These are phyloP conservation scores for Macrophya alboannulata DNA, from an alignment of 2,888 invertebrate genomes.

Conservation along the genomic window DNA sequence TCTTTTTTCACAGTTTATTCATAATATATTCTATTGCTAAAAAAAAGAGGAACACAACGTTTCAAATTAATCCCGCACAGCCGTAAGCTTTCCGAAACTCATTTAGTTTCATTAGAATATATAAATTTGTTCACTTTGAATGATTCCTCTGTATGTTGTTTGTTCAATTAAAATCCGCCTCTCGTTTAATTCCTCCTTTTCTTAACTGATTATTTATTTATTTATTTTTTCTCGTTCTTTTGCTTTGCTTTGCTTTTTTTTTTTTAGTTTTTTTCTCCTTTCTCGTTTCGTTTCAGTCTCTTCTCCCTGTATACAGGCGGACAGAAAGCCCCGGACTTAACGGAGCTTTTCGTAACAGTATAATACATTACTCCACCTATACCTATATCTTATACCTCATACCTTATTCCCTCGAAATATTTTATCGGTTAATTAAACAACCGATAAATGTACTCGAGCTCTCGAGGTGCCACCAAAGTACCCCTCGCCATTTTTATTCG, in stretches of 20 bases:
- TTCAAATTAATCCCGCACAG: neutral
- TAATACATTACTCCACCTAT: slow-evolving; percentile 21
- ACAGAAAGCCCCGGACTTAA: neutral
- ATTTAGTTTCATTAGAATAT: slow-evolving; percentile 26
- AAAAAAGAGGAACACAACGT: too few species aligned
- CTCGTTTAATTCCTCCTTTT: neutral
- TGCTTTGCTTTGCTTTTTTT: neutral
- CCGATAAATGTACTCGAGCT: neutral
- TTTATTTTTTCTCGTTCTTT: neutral
- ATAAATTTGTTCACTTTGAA: slow-evolving; percentile 25
- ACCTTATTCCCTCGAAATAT: neutral
- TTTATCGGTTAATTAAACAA: neutral
- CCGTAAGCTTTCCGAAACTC: neutral
- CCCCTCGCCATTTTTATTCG: neutral
- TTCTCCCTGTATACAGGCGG: neutral
- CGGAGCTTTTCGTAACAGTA: slow-evolving; percentile 31
- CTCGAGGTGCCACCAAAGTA: neutral
- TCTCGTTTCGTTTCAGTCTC: neutral
- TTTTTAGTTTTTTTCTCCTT: neutral
- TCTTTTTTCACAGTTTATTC: neutral
- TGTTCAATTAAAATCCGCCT: slow-evolving; percentile 19
- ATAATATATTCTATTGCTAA: neutral
- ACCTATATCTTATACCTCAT: neutral
- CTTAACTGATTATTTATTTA: neutral
- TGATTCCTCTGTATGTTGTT: neutral